Evolutionary conservation across 2,113 vertebrate genomes (phyloP), one percentile per base, ranked within the genome.

Genomic region (Crotalus tigris): DNA sequence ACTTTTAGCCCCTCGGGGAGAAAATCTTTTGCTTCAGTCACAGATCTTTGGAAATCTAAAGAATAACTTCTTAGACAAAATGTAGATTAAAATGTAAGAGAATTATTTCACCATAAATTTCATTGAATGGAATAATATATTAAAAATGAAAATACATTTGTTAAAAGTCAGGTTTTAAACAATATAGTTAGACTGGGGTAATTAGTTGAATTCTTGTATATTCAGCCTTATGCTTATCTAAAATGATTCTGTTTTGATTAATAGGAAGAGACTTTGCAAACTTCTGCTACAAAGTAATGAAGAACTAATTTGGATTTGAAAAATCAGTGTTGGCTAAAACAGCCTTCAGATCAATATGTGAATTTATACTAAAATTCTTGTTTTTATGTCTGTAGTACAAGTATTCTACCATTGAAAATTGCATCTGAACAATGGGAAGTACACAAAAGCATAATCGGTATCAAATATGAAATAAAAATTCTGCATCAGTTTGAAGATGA

Each of bases 1-100:
- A 98, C 98, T 98, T 98, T 98, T 97, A 97, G 98, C 97, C 97
- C 98, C 98, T 97, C 95, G 0, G 93, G 97, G 98, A 98, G 96
- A 97, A 97, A 97, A 96, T 96, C 94, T 95, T 96, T 96, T 95
- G 96, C 96, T 97, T 97, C 92, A 69, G 94, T 96, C 95, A 91
- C 15, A 57, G 54, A 95, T 95, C 94, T 92, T 93, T 95, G 88
- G 94, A 97, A 97, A 96, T 94, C 96, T 95, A 97, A 96, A 97
- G 96, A 96, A 91, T 94, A 69, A 95, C 95, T 96, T 97, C 93
- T 92, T 93, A 95, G 95, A 94, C 91, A 10, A 94, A 95, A 89
- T 93, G 58, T 93, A 95, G 96, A 97, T 95, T 94, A 95, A 96
- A 96, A 46, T 58, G 92, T 92, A 51, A 91, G 49, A 95, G 64